Evolutionary conservation across 2,888 invertebrate genomes (phyloP), one percentile per base, ranked within the genome.

Genomic region (Falcaria lacertinaria): DNA sequence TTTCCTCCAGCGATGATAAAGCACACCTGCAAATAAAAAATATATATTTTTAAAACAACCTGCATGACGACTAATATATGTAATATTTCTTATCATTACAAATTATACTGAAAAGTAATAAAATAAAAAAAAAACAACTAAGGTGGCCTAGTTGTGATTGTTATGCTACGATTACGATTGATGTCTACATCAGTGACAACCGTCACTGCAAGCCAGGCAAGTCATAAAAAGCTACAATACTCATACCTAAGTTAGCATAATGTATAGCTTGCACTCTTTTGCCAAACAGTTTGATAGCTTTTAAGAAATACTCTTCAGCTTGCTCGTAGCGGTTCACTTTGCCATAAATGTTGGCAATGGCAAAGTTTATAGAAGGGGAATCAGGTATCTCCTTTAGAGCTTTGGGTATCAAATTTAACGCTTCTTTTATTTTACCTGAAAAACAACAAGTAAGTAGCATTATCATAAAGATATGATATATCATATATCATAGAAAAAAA

Each of bases 1-100:
- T 80, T 94, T 96, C 51, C 94, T 94, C 97, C 97, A 97, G 15
- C 97, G 93, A 83, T 97, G 97, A 77, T 97, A 97, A n/a, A 98
- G 88, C 15, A 98, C 97, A 45, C 96, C 96, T 95, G 74, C 39
- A 86, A 83, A 16, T 52, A 52, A 52, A 44, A 33, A 46, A 40
- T 50, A 34, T 45, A 33, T 14, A 41, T 39, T 41, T 15, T 36
- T 39, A 32, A 33, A 41, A 32, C 5, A 19, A 19, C 3, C 5
- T 5, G n/a, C n/a, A n/a, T n/a, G n/a, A n/a, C n/a, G n/a, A n/a
- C n/a, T n/a, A n/a, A n/a, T n/a, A n/a, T n/a, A n/a, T n/a, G n/a
- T n/a, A n/a, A n/a, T n/a, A n/a, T n/a, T n/a, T n/a, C n/a, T n/a
- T n/a, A n/a, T n/a, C n/a, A n/a, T n/a, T n/a, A n/a, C n/a, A n/a